A percentile compares a stretch with the other conserved stretches of the same genome.
phyloP scores from a whole-genome alignment of 2,797 vertebrate genomes.

The Petrocephalus schoutedeni region DNA sequence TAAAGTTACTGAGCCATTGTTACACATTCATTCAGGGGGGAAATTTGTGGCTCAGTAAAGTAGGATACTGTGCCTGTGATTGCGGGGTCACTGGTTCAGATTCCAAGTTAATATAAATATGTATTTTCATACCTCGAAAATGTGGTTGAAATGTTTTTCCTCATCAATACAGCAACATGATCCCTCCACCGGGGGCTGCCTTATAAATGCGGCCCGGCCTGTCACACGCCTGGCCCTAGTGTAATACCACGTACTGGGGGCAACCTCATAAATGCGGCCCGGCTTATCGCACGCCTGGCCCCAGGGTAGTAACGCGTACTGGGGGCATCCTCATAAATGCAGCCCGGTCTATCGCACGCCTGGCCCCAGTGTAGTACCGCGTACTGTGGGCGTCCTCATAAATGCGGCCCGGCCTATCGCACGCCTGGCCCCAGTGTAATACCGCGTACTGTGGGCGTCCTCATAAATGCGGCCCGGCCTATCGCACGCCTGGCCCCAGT shows the following conservation, averaged over 20 bases:
- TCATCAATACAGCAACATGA: background rate
- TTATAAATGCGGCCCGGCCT: background rate
- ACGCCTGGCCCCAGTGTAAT: background rate
- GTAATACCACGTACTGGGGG: background rate
- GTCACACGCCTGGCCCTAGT: background rate
- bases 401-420: background rate
- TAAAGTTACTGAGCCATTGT: background rate
- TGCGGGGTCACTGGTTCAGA: background rate
- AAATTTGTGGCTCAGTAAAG: background rate
- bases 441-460: background rate
- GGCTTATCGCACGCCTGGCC: background rate
- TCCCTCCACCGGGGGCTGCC: background rate
- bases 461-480: background rate
- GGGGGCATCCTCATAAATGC: background rate
- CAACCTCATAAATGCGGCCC: background rate
- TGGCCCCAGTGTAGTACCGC: background rate
- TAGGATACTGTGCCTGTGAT: background rate
- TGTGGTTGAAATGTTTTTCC: background rate
- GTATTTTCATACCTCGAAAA: background rate
- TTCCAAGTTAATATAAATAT: background rate
- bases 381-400: background rate
- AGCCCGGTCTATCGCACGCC: background rate
- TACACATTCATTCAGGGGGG: background rate
- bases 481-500: background rate
- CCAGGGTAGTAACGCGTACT: background rate